Evolutionary conservation across 1,140 invertebrate genomes (phyloP), one percentile per base, ranked within the genome.

Genomic region (Himalopsyche phryganea): DNA sequence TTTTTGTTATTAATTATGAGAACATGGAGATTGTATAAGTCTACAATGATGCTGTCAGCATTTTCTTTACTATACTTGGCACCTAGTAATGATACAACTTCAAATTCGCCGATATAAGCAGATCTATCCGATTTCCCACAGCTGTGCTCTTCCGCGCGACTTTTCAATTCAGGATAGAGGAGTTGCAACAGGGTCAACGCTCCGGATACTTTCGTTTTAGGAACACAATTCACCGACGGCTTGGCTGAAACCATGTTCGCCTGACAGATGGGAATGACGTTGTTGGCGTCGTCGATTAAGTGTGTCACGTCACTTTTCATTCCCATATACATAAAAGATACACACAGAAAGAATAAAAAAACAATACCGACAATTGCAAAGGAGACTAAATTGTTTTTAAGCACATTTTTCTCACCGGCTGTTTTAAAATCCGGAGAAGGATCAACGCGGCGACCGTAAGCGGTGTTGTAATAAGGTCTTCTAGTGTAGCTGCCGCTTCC

Each of bases 261-360:
- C 65, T 75, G 73, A 69, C 83, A 85, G 56, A 80, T 68, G 15
- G 83, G 83, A 69, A 84, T 70, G 2, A 71, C 69, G 69, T 78
- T 76, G 65, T 76, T 83, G 50, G 72, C 69, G 60, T 76, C 74
- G 49, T 77, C 75, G 10, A 71, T 71, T 19, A 76, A 70, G 18
- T 74, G 73, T 4, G 72, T 69, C 14, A 76, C 76, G 58, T 77
- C 75, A 57, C 75, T 76, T 65, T 71, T 78, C 68, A 82, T 82
- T 64, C 84, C 83, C 68, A 86, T 75, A 70, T 87, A 87, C 71
- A 84, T 77, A 62, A 86, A 76, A 49, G 81, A 82, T 67, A 87
- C 71, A 59, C 79, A 69, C 66, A 81, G 75, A 73, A 88, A 87
- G 77, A 87, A 87, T 65, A 84, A 69, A 50, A 80, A 78, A 13